Evolutionary conservation across 1,140 invertebrate species (phyloP).

Genomic region (Aphelinus atriplicis): DNA sequence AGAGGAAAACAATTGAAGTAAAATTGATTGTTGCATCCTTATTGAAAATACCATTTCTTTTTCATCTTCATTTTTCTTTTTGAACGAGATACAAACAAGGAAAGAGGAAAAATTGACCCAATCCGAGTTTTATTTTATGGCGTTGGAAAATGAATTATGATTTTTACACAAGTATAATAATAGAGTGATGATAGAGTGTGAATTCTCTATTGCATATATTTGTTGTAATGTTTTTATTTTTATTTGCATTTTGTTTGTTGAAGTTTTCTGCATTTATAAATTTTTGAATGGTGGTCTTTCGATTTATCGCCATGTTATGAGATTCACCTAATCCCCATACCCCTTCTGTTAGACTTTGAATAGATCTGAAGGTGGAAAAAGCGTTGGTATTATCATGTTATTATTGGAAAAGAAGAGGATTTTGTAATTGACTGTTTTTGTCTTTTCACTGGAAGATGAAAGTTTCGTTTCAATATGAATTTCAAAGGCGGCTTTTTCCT

Average conservation of each 20-base stretch:
- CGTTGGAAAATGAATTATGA: no score
- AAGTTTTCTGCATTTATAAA: slow-evolving; percentile 34
- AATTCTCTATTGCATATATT: no score
- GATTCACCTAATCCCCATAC: background rate
- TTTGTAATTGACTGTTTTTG: slow-evolving; percentile 37
- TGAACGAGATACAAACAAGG: slow-evolving; percentile 1
- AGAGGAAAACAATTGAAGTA: slow-evolving; percentile 23
- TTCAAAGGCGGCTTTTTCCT: slow-evolving; percentile 26
- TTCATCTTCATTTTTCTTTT: slow-evolving; percentile 10
- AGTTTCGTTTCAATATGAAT: slow-evolving; percentile 23
- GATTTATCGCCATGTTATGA: background rate
- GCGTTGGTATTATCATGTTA: slow-evolving; percentile 22
- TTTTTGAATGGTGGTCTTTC: slow-evolving; percentile 22
- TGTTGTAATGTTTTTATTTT: slow-evolving; percentile 2
- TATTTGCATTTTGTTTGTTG: slow-evolving; percentile 36
- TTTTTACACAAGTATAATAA: no score
- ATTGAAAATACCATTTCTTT: background rate
- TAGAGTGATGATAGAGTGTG: no score
- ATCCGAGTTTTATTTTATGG: slow-evolving; percentile 10
- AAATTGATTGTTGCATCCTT: background rate
- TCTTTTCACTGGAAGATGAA: slow-evolving; percentile 21
- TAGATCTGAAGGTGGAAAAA: slow-evolving; percentile 10
- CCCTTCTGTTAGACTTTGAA: background rate
- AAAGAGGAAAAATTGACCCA: slow-evolving; percentile 7
- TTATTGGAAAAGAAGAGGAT: slow-evolving; percentile 33